Conservation (phyloP, 2,797 vertebrate genomes). For the Clamator glandarius region DNA sequence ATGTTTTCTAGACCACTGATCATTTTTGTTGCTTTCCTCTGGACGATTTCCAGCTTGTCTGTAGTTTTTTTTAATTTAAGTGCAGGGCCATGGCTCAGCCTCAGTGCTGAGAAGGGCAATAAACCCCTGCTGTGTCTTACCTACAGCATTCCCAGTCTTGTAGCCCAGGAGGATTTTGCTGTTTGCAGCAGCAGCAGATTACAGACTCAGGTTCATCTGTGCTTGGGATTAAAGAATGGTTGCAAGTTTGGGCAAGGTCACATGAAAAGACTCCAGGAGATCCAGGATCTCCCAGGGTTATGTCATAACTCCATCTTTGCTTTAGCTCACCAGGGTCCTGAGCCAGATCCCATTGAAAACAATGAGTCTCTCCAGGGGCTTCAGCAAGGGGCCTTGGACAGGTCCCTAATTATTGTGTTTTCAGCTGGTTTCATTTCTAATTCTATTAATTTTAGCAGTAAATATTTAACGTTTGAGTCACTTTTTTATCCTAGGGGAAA, state of each 20-base stretch:
- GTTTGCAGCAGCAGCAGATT: background rate
- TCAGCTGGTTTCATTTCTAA: slow-evolving; percentile 3
- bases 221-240: background rate
- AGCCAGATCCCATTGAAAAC: background rate
- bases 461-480: slow-evolving; percentile 7
- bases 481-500: background rate
- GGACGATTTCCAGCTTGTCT: slow-evolving; percentile 28
- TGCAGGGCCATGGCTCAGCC: background rate
- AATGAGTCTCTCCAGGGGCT: background rate
- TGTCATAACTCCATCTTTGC: background rate
- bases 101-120: background rate
- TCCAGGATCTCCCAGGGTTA: slow-evolving; percentile 15
- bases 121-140: background rate
- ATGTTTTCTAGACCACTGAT: slow-evolving; percentile 42
- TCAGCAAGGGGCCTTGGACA: background rate
- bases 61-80: background rate
- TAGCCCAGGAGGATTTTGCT: background rate
- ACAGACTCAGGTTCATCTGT: background rate
- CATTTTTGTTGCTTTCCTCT: slow-evolving; percentile 24
- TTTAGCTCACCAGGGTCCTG: background rate
- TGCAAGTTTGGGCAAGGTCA: slow-evolving; percentile 6
- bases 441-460: slow-evolving; percentile 27
- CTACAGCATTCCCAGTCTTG: background rate
- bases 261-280: background rate
- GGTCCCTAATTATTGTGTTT: background rate